Base-by-base conservation (phyloP, 2,797 vertebrate genomes). In the Sebastes oblongus region DNA sequence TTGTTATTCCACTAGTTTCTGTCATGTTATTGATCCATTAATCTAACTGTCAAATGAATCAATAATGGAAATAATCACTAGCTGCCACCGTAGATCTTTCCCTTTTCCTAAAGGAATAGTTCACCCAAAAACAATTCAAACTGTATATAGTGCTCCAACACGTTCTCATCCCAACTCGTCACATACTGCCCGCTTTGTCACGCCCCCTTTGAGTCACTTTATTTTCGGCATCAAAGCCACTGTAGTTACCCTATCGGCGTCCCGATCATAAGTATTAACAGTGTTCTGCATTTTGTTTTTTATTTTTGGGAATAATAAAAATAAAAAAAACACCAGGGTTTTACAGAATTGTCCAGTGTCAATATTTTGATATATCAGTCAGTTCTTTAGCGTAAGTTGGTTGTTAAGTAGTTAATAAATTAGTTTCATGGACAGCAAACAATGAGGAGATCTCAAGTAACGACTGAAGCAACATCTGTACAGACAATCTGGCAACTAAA, bases 211-310 rank as follows among this genome's bases (percentile, higher is more conserved):
- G 16, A 3, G 7, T 18, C 42, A 46, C 16, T 46, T 46, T 46
- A 46, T 46, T 46, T 46, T 46, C 0, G 42, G 42, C 16, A 46
- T 46, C 16, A 46, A 46, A 46, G 18, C 39, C 1, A 16, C 14
- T 42, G 0, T 42, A 42, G 39, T 16, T 42, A 42, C 3, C 6
- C 39, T 42, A 42, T 42, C 6, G 0, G 39, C 14, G 14, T 7
- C 39, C 39, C 6, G 39, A 42, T 18, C 14, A 42, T 42, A 42
- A 16, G 39, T 7, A 42, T 42, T 42, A 6, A 42, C 39, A 42
- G 6, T 16, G 3, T 42, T 42, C 39, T 42, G 39, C 39, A 7
- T 42, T 0, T 16, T 1, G 0, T 42, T 42, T 42, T 42, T 16
- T 0, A 42, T 1, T 42, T 42, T 42, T 0, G 0, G 14, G 14